A percentile compares a stretch with the other conserved stretches of the same genome.
Evolutionary conservation across 1,140 invertebrate genomes (phyloP).

Genomic region (Lasioglossum baleicum): DNA sequence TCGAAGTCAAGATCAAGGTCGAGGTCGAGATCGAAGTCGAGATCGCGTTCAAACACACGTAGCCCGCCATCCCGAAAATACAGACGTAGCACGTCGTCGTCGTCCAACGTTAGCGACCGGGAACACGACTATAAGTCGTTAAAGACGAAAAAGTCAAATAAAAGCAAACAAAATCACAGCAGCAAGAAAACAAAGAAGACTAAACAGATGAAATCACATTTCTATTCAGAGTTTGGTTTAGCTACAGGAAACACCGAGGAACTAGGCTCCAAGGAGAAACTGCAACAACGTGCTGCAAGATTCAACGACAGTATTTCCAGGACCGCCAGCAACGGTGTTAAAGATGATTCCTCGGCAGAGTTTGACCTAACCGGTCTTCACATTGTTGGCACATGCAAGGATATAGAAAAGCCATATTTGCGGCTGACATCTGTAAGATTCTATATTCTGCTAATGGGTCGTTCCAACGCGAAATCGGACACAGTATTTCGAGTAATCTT

Average conservation of each 20-base stretch:
- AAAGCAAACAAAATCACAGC: slow-evolving; percentile 73
- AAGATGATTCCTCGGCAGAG: slow-evolving; percentile 83
- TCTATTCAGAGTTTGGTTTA: slow-evolving; percentile 85
- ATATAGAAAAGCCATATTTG: slow-evolving; percentile 97
- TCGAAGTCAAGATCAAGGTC: slow-evolving; percentile 76
- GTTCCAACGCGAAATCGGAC: too few species aligned
- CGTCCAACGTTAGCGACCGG: slow-evolving; percentile 73
- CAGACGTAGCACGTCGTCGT: slow-evolving; percentile 74
- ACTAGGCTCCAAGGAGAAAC: slow-evolving; percentile 86
- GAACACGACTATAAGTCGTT: slow-evolving; percentile 73
- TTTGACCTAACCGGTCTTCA: slow-evolving; percentile 91
- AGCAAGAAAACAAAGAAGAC: slow-evolving; percentile 82
- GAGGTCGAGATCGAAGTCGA: slow-evolving; percentile 77
- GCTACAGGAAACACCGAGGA: slow-evolving; percentile 82
- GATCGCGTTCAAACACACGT: slow-evolving; percentile 67
- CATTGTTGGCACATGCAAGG: slow-evolving; percentile 94
- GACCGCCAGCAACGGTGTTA: slow-evolving; percentile 75
- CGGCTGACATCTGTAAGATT: slow-evolving; percentile 89
- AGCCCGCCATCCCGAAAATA: slow-evolving; percentile 74
- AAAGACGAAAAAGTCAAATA: slow-evolving; percentile 70
- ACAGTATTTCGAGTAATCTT: too few species aligned
- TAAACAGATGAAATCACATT: slow-evolving; percentile 82
- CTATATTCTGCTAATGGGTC: neutral
- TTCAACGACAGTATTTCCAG: slow-evolving; percentile 82
- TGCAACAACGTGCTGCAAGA: slow-evolving; percentile 92